phyloP scores from a whole-genome alignment of 2,113 vertebrate species.

The Scytalopus superciliaris region DNA sequence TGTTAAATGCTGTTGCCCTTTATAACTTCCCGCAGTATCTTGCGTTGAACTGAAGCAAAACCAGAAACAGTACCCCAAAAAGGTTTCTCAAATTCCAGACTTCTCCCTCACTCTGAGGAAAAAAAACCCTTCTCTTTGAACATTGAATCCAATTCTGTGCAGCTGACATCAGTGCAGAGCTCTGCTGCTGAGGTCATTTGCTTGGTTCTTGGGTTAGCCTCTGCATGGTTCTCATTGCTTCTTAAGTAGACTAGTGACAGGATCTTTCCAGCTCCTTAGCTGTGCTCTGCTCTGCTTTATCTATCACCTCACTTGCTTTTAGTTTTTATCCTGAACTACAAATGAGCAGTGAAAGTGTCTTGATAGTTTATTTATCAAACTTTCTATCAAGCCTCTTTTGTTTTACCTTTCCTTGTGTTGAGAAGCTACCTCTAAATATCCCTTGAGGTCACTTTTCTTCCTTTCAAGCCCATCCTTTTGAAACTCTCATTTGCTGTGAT shows the following conservation, averaged over 20 bases:
- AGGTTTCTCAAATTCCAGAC: not conserved
- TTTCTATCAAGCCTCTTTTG: not conserved
- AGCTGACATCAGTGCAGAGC: not conserved
- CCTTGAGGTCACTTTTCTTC: not conserved
- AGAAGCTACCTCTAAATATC: not conserved
- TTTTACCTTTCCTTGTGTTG: not conserved
- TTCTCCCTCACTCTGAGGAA: not conserved
- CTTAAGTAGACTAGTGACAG: not conserved
- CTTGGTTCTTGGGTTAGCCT: not conserved
- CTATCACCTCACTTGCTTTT: not conserved
- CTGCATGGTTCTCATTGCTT: not conserved
- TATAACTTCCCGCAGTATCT: not conserved
- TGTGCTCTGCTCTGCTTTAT: not conserved
- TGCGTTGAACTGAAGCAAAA: not conserved
- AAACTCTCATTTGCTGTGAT: not conserved
- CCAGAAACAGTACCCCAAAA: not conserved
- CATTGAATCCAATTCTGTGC: not conserved
- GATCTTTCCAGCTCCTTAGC: not conserved
- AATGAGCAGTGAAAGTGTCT: not conserved
- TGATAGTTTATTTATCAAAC: not conserved
- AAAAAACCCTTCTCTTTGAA: not conserved
- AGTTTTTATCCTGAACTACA: not conserved
- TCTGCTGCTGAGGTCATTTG: not conserved
- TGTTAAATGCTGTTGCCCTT: not conserved
- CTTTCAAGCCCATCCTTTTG: not conserved